phyloP scores from a whole-genome alignment of 1,140 invertebrate genomes.

The Drosophila oshimai region DNA sequence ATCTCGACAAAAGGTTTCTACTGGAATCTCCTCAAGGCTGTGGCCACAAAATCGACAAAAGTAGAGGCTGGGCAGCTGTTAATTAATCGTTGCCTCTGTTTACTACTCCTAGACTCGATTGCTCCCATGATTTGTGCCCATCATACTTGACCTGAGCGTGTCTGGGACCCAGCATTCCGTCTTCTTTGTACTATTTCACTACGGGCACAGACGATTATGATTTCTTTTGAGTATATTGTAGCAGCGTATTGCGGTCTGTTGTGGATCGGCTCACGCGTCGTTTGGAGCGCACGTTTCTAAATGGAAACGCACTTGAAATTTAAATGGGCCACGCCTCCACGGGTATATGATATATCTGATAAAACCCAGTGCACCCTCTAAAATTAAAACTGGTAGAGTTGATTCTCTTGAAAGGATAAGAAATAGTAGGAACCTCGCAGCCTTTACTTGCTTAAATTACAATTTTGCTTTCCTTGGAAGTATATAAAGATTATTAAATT shows the following conservation, averaged over 20 bases:
- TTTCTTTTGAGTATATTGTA: constrained; percentile 10
- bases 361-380: background rate
- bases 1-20: constrained; percentile 10
- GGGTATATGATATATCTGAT: constrained; percentile 1
- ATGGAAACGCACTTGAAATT: constrained; percentile 68
- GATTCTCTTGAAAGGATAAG: background rate
- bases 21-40: constrained; percentile 49
- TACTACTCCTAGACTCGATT: constrained; percentile 29
- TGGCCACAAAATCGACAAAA: background rate
- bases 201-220: constrained; percentile 17
- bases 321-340: constrained; percentile 49
- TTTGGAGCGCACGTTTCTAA: constrained; percentile 59
- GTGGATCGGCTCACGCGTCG: constrained; percentile 67
- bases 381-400: background rate
- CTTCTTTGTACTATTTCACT: constrained; percentile 16
- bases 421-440: too few relatives aligned
- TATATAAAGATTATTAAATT: too few relatives aligned
- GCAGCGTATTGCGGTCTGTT: constrained; percentile 40
- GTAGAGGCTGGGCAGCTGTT: constrained; percentile 42
- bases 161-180: constrained; percentile 20
- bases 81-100: constrained; percentile 55
- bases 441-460: too few relatives aligned
- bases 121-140: constrained; percentile 48
- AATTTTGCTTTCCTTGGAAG: background rate
- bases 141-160: constrained; percentile 12